Percentiles rank a stretch among this genome's conserved stretches.
Conservation (phyloP, 1,140 invertebrate genomes). For the Saccostrea glomerata region DNA sequence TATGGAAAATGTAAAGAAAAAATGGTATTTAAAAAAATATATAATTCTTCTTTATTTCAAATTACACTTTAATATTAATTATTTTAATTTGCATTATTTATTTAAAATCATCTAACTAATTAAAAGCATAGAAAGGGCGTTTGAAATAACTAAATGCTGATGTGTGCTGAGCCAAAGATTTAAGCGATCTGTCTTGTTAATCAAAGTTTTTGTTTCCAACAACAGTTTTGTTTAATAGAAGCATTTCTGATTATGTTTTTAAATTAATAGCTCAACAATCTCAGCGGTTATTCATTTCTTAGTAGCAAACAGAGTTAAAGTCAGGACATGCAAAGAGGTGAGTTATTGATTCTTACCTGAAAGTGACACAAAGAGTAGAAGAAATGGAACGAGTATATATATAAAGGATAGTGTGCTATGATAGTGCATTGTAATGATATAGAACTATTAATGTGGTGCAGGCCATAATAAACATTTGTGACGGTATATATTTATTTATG, state of each 20-base stretch:
- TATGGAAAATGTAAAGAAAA: neutral
- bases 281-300: neutral
- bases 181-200: no score
- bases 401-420: slow-evolving; percentile 4
- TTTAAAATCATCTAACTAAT: neutral
- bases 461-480: neutral
- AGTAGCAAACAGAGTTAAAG: slow-evolving; percentile 15
- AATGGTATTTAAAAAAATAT: neutral
- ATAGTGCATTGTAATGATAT: neutral
- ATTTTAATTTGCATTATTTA: no score
- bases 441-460: neutral
- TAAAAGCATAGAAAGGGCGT: neutral
- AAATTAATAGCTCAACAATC: neutral
- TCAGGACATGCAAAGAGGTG: neutral
- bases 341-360: slow-evolving; percentile 2
- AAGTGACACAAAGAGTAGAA: neutral
- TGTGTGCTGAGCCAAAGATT: neutral
- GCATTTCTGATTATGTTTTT: neutral
- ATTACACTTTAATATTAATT: neutral
- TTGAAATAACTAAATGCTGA: neutral
- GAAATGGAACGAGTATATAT: neutral
- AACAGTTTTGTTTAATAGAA: no score
- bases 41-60: neutral
- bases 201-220: no score
- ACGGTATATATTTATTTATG: neutral